phyloP scores from a whole-genome alignment of 2,113 vertebrate species.

The Heterotilapia buettikoferi region DNA sequence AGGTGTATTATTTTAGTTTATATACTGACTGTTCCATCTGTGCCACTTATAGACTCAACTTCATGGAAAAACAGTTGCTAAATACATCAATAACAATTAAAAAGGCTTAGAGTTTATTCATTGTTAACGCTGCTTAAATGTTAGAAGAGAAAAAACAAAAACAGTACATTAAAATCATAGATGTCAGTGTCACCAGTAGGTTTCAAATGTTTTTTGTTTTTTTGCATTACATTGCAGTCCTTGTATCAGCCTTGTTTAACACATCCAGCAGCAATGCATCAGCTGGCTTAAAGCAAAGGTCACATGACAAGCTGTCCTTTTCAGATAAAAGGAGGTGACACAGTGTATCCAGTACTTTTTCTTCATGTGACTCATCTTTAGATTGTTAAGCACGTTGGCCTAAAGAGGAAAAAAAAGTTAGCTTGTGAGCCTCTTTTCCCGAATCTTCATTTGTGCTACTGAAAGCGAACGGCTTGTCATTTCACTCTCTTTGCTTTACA shows the following conservation, averaged over 20 bases:
- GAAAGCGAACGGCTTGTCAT: slow-evolving; percentile 1
- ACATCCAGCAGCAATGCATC: neutral
- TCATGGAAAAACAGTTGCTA: neutral
- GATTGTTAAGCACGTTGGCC: neutral
- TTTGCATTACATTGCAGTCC: neutral
- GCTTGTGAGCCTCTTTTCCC: neutral
- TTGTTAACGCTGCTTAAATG: neutral
- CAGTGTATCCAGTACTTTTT: neutral
- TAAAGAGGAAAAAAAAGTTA: neutral
- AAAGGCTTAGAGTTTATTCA: neutral
- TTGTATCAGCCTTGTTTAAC: neutral
- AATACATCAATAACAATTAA: neutral
- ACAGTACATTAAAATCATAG: neutral
- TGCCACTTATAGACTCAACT: neutral
- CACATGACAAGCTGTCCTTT: neutral
- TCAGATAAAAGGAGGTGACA: neutral
- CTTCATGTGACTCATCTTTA: neutral
- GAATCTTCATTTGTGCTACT: neutral
- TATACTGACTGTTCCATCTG: neutral
- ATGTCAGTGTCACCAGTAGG: neutral
- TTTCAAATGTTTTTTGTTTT: neutral
- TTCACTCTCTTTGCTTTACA: neutral
- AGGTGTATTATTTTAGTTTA: neutral
- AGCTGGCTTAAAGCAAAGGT: neutral
- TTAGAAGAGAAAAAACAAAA: neutral